These are phyloP conservation scores for Physeter macrocephalus DNA, from an alignment of 2,113 vertebrate genomes.

Conservation along the genomic window DNA sequence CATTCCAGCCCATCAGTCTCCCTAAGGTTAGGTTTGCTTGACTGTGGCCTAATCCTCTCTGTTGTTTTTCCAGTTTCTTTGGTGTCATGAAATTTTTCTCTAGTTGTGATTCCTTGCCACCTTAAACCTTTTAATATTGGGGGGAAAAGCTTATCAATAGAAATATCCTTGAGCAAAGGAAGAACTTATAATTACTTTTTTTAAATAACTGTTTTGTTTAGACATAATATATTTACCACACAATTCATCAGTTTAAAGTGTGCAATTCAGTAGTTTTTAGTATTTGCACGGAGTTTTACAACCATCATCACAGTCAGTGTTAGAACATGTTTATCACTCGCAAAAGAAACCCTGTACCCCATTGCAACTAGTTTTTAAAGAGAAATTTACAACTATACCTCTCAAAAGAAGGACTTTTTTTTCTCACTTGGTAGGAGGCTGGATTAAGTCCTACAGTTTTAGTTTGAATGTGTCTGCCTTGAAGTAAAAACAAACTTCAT, in stretches of 20 bases:
- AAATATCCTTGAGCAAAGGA: not conserved
- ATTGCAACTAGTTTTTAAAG: not conserved
- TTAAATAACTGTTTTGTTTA: not conserved
- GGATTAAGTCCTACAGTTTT: not conserved
- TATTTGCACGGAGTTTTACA: not conserved
- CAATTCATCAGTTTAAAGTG: not conserved
- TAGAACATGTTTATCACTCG: not conserved
- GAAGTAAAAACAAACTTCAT: not conserved
- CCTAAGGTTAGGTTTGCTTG: not conserved
- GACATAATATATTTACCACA: not conserved
- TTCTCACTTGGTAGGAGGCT: not conserved
- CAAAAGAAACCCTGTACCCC: not conserved
- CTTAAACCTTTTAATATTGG: not conserved
- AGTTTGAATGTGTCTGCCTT: not conserved
- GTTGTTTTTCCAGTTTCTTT: not conserved
- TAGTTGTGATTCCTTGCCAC: not conserved
- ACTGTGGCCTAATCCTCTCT: not conserved
- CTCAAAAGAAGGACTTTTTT: not conserved
- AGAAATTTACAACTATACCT: not conserved
- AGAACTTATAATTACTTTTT: not conserved
- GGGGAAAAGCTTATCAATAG: not conserved
- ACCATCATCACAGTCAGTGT: not conserved
- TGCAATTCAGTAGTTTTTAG: not conserved
- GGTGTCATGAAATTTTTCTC: not conserved
- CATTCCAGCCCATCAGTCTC: not conserved